These are phyloP conservation scores for Leucania comma DNA, from an alignment of 2,888 invertebrate genomes.

Conservation along the genomic window DNA sequence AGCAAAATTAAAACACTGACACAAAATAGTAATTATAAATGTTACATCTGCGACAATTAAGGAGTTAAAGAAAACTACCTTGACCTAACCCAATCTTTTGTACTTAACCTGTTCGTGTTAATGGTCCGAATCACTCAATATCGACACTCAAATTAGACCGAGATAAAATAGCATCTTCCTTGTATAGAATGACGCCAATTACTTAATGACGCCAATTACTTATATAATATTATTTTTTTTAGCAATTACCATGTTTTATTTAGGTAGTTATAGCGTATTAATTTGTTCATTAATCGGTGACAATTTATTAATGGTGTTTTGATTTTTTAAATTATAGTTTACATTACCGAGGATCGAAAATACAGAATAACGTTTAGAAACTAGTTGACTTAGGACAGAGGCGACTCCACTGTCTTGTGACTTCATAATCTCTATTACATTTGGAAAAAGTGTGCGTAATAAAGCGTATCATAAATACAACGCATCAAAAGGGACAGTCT, in stretches of 20 bases:
- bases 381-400: not conserved
- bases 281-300: not conserved
- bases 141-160: not conserved
- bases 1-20: not conserved
- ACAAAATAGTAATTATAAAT: not conserved
- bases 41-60: not conserved
- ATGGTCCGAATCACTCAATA: not conserved
- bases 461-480: not conserved
- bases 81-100: not conserved
- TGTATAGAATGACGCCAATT: too few species aligned
- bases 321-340: too few species aligned
- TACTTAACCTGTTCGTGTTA: not conserved
- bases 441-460: conserved; percentile 1
- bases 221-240: too few species aligned
- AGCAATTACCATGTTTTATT: not conserved
- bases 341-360: not conserved
- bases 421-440: not conserved
- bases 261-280: not conserved
- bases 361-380: conserved; percentile 4
- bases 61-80: too few species aligned
- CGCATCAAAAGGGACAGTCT: not conserved
- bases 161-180: not conserved
- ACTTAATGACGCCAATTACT: too few species aligned
- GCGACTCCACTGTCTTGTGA: not conserved
- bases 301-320: not conserved